These are phyloP conservation scores for Myotis lucifugus DNA, from an alignment of 2,113 vertebrate genomes.

Conservation along the genomic window DNA sequence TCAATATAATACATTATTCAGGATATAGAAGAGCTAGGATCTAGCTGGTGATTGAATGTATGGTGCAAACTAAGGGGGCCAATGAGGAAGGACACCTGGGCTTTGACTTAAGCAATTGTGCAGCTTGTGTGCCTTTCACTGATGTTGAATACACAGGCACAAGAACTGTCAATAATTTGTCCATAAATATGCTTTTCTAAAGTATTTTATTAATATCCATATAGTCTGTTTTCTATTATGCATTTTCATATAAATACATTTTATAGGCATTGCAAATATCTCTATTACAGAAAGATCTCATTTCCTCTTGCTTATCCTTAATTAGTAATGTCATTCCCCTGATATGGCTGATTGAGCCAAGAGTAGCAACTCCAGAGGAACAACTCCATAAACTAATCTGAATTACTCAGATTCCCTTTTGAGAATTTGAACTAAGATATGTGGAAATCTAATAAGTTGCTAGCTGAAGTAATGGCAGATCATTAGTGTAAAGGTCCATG, in stretches of 20 bases:
- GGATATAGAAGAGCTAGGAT: neutral
- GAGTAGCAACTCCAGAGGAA: constrained; percentile 40
- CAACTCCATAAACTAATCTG: constrained; percentile 59
- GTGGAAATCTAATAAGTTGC: constrained; percentile 59
- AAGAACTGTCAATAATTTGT: neutral
- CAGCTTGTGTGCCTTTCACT: neutral
- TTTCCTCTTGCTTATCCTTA: constrained; percentile 44
- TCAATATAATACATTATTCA: neutral
- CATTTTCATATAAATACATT: constrained; percentile 18
- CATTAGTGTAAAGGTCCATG: constrained; percentile 42
- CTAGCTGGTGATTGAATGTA: neutral
- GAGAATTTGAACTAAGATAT: constrained; percentile 60
- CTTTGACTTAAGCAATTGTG: neutral
- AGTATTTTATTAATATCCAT: constrained; percentile 18
- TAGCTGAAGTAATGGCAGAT: constrained; percentile 57
- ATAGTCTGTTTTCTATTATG: neutral
- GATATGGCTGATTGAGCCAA: constrained; percentile 52
- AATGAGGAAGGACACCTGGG: neutral
- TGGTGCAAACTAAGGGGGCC: neutral
- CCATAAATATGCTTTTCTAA: neutral
- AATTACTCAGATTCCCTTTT: constrained; percentile 72
- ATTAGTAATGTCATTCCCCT: constrained; percentile 62
- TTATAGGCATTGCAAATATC: neutral
- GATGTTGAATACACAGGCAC: neutral
- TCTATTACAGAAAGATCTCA: neutral